Base-by-base conservation (phyloP, 2,888 invertebrate species). In the Encarsia formosa region DNA sequence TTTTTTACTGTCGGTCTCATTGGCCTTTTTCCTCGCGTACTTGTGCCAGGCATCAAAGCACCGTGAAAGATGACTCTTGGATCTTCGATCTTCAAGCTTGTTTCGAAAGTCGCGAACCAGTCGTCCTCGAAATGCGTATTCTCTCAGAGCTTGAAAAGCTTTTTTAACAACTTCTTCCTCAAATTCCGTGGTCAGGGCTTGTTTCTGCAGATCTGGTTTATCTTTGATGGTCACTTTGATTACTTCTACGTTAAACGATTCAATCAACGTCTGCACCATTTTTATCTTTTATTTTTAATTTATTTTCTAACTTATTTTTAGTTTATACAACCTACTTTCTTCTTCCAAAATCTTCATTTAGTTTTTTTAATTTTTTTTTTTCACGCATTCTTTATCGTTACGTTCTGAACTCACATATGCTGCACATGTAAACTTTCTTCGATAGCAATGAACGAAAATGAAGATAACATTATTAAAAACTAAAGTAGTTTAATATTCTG, bases 41-140 rank as follows among this genome's bases (percentile, higher is more conserved):
- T 50, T 4, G 47, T 46, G 64, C 73, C 73, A 73, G 3, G 47
- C 39, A 4, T 61, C 41, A 20, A 72, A 64, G 41, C 56, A 68
- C 22, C 59, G 61, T 23, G 56, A 57, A n/a, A 65, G 43, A 20
- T 59, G 52, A 43, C 59, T 60, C 2, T 29, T 56, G 11, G 56
- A 49, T 8, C 59, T 38, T 4, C 52, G 61, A 19, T 58, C 56
- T 11, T 65, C 61, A 5, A 71, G 62, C 22, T 54, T 63, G 2
- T 44, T 43, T 15, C 56, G 59, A 11, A 70, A 52, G 13, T 65
- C 61, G 0, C 64, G 62, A 11, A 67, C 48, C 23, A 61, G 63
- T 16, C 57, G 61, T 9, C 61, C 59, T 26, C 65, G 61, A 1
- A 43, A 38, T 0, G 65, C 63, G 45, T 70, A 54, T 19, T 48